Evolutionary conservation across 2,113 vertebrate species (phyloP).

Genomic region (Nothocercus nigrocapillus): DNA sequence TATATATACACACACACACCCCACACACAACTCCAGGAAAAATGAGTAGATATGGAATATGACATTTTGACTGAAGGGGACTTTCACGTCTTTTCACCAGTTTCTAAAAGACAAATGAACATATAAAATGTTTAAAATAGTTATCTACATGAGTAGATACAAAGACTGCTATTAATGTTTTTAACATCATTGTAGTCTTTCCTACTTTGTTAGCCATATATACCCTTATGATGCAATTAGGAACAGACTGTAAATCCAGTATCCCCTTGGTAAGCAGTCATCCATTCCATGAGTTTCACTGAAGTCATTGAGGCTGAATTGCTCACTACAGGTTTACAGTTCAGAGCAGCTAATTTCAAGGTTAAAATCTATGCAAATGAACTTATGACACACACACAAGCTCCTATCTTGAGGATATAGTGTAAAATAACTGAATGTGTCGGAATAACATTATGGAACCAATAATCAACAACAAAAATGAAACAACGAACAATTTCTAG

Average conservation of each 20-base stretch:
- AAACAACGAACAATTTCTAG: neutral
- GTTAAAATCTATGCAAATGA: neutral
- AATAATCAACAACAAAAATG: neutral
- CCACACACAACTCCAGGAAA: neutral
- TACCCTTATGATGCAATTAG: fast-evolving
- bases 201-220: fast-evolving
- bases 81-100: neutral
- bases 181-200: neutral
- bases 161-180: fast-evolving
- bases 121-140: fast-evolving
- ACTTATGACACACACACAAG: neutral
- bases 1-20: no score
- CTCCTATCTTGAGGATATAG: neutral
- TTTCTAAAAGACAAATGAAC: neutral
- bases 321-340: neutral
- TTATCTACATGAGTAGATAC: neutral
- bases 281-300: neutral
- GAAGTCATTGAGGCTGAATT: neutral
- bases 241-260: neutral
- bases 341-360: neutral
- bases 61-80: neutral
- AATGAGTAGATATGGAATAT: fast-evolving
- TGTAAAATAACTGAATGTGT: neutral
- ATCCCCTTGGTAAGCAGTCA: neutral
- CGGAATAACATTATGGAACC: neutral